Evolutionary conservation across 2,888 invertebrate genomes (phyloP).

Genomic region (Beris morrisii): DNA sequence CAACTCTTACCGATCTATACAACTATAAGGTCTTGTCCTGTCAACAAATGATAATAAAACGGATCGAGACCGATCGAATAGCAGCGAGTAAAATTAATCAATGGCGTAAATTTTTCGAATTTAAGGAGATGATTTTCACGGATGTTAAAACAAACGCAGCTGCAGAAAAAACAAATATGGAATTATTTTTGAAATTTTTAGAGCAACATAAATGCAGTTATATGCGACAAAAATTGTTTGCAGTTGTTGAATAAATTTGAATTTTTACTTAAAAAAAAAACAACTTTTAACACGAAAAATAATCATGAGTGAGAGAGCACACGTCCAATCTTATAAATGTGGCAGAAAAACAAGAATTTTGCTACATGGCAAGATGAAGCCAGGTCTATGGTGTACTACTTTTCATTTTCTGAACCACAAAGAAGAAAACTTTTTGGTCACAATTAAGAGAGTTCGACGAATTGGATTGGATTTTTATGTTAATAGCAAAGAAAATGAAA

Average conservation of each 20-base stretch:
- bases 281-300: no score
- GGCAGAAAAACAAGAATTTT: no score
- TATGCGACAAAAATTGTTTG: slow-evolving; percentile 81
- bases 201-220: slow-evolving; percentile 68
- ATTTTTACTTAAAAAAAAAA: neutral
- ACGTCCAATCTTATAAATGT: no score
- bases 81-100: slow-evolving; percentile 41
- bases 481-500: no score
- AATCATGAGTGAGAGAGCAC: no score
- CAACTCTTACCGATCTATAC: slow-evolving; percentile 71
- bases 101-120: slow-evolving; percentile 49
- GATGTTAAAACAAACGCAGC: slow-evolving; percentile 53
- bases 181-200: slow-evolving; percentile 74
- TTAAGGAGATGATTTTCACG: slow-evolving; percentile 52
- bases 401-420: no score
- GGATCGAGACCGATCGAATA: slow-evolving; percentile 62
- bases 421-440: no score
- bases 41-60: slow-evolving; percentile 79
- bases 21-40: slow-evolving; percentile 57
- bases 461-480: no score
- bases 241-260: slow-evolving; percentile 54
- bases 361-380: no score
- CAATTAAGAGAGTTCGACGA: no score
- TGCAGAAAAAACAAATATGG: slow-evolving; percentile 76
- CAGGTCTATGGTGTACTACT: no score